Conservation (phyloP, 2,797 vertebrate genomes). For the Picus viridis region DNA sequence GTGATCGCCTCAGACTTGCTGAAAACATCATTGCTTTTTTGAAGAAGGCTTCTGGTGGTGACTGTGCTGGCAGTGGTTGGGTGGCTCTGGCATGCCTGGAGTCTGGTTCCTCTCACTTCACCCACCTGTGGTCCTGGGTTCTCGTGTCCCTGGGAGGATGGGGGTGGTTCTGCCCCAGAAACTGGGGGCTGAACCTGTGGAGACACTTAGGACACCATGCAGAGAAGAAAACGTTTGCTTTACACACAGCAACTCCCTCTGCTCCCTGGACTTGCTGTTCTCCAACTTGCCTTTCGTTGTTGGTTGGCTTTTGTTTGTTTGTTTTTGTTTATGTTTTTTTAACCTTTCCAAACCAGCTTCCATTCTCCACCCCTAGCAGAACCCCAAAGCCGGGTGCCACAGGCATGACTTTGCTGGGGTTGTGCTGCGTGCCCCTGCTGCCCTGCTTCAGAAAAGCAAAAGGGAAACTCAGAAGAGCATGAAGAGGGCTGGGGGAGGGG, state of each 20-base stretch:
- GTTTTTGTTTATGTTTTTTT: neutral
- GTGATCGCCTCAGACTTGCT: neutral
- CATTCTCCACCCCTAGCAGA: neutral
- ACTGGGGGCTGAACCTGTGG: neutral
- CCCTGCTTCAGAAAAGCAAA: neutral
- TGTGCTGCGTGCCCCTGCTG: neutral
- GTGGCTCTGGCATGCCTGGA: neutral
- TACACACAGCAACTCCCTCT: neutral
- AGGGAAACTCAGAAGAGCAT: neutral
- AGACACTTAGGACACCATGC: neutral
- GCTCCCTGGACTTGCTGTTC: neutral
- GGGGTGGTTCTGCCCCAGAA: neutral
- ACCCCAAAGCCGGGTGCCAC: accelerated
- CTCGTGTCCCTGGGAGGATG: neutral
- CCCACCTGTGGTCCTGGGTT: neutral
- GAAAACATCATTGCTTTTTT: neutral
- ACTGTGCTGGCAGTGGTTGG: neutral
- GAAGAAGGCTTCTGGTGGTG: neutral
- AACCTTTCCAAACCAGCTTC: accelerated
- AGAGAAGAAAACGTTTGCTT: neutral
- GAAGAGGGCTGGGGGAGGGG: neutral
- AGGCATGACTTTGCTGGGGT: neutral
- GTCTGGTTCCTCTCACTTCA: neutral
- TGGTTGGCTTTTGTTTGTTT: too few relatives aligned
- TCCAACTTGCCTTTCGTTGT: neutral